Evolutionary conservation across 1,140 invertebrate species (phyloP), one percentile per base, ranked within the genome.

Genomic region (Antheraea mylitta): DNA sequence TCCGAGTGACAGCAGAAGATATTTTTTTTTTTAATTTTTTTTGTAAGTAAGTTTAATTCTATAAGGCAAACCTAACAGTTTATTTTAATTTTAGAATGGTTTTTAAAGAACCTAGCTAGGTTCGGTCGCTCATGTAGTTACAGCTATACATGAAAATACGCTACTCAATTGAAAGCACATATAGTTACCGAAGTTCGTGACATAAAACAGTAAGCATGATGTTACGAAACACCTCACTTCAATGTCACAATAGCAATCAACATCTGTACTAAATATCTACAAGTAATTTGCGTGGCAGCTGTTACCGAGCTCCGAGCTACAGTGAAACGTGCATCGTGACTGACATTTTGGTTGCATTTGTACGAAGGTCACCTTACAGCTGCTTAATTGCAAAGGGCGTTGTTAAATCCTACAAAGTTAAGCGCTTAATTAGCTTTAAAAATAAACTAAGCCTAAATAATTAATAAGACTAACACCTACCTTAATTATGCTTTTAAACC

Each of bases 231-330:
- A 69, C 59, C 63, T 62, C 63, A 36, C 37, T 58, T 66, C 84
- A 87, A 86, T 85, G 83, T 76, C 85, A 83, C 68, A 67, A 75
- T 72, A 74, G 75, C 78, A 79, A 80, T 80, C 38, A 60, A 7
- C 18, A 68, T 72, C n/a, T 66, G 19, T 48, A 59, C 10, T 53
- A 65, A 74, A 74, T 73, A 68, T 72, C 69, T 72, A 76, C 77
- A 73, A 70, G 70, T 63, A 71, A 71, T 76, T 76, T 78, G 73
- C 72, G 67, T 70, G 70, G 73, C 74, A 78, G 70, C 69, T 78
- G 67, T 53, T 53, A 53, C 45, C 45, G 45, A 13, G 45, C 45
- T 53, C 11, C 45, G 45, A 13, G 45, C 45, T 53, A 53, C 45
- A 53, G 45, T 6, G 45, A 53, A 53, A 16, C 45, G 45, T 53